These are phyloP conservation scores for Irena cyanogastra DNA, from an alignment of 2,113 vertebrate species.

Conservation along the genomic window DNA sequence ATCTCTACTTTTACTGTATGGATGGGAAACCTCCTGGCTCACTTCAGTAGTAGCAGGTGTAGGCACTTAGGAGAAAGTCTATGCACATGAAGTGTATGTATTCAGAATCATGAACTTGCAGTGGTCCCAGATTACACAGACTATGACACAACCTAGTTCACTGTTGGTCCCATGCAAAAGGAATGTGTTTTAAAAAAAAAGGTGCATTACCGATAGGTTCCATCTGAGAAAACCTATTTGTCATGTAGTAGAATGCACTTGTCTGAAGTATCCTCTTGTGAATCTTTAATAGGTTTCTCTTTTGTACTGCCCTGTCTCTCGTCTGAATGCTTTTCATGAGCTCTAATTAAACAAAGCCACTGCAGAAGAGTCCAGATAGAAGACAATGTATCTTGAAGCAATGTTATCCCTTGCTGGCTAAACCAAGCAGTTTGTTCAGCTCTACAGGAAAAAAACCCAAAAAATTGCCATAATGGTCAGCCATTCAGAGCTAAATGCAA, in stretches of 20 bases:
- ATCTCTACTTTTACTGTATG: not conserved
- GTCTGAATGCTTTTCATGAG: not conserved
- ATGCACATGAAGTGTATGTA: rapidly evolving
- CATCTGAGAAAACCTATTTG: not conserved
- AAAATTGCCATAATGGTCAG: not conserved
- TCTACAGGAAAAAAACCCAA: rapidly evolving
- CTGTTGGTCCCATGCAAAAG: not conserved
- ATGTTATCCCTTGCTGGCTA: not conserved
- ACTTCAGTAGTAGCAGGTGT: not conserved
- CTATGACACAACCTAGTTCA: not conserved
- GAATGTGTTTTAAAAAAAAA: not conserved
- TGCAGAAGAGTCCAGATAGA: not conserved
- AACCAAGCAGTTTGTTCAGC: not conserved
- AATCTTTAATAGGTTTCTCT: rapidly evolving
- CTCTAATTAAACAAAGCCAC: not conserved
- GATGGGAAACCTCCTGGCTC: not conserved
- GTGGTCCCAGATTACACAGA: not conserved
- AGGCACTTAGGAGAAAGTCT: not conserved
- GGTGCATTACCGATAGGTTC: not conserved
- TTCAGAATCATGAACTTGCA: not conserved
- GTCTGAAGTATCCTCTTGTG: not conserved
- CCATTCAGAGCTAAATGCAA: not conserved
- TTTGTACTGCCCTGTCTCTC: not conserved
- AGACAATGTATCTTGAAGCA: not conserved
- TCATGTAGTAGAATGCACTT: not conserved